Base-by-base conservation (phyloP, 2,888 invertebrate genomes). In the Cyaniris semiargus region DNA sequence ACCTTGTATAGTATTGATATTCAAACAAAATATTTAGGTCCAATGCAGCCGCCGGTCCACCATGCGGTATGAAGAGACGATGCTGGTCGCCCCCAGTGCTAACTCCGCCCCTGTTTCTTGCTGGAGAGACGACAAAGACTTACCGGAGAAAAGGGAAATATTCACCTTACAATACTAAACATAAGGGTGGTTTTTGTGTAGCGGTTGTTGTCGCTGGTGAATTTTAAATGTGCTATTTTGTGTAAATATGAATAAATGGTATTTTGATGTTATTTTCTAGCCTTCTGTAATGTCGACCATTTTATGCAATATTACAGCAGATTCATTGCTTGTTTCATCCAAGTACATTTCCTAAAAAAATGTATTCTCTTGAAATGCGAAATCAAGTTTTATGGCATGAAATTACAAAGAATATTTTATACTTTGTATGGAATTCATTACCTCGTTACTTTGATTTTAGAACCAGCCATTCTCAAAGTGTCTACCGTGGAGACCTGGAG, bases 41-140 rank as follows among this genome's bases (percentile, higher is more conserved):
- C 79, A 18, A 80, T 83, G 48, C 81, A 83, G 75, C 72, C 80
- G 80, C 21, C 85, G 84, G 5, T 84, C 85, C 78, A 83, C 85
- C 3, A 87, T 88, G 0, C 86, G 85, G 0, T 88, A 88, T 72
- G 90, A 90, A 21, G 89, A 91, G 76, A 84, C 86, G 1, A 86
- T 88, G 0, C 79, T 86, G 0, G 80, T 83, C 0, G 83, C 84
- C 2, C 88, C 86, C 4, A 90, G 88, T 76, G 86, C 86, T 1
- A 86, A 86, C 56, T 90, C 90, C 0, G 92, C 91, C 27, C 90
- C 90, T 0, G 83, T 87, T 1, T 86, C 85, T 1, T 85, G 83
- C 70, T 88, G 88, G 86, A 84, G 84, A 56, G 88, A 89, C 18
- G 44, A 76, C 13, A 38, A 74, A 0, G 78, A 75, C 48, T 53